phyloP scores from a whole-genome alignment of 2,888 invertebrate genomes.

The Sphaerophoria taeniata region DNA sequence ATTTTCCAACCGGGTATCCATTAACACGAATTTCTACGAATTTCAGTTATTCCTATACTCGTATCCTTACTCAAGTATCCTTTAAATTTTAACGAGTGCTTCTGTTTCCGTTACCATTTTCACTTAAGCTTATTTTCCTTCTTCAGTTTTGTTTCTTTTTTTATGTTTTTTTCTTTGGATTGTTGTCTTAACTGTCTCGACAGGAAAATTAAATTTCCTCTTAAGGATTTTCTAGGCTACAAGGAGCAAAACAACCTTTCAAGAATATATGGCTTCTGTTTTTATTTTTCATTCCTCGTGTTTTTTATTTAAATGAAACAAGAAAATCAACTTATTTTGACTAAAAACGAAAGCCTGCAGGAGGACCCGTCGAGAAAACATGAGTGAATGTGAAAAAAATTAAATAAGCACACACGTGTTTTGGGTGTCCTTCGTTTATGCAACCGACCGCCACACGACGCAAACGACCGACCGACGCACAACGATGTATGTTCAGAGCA shows the following conservation, averaged over 20 bases:
- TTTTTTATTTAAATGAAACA: background rate
- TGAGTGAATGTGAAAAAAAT: background rate
- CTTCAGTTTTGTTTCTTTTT: background rate
- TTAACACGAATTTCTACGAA: too few relatives aligned
- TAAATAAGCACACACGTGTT: background rate
- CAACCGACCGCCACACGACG: too few relatives aligned
- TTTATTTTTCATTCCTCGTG: background rate
- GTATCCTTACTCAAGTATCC: background rate
- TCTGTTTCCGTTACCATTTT: conserved; percentile 16
- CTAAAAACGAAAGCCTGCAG: background rate
- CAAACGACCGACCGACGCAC: too few relatives aligned
- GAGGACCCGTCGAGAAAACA: background rate
- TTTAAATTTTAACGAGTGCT: conserved; percentile 10
- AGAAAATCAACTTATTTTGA: background rate
- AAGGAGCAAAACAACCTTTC: conserved; percentile 3
- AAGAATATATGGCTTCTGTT: conserved; percentile 41
- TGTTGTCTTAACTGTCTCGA: conserved; percentile 14
- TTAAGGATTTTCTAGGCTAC: background rate
- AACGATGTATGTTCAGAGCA: background rate
- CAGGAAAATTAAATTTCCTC: conserved; percentile 14
- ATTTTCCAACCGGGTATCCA: too few relatives aligned
- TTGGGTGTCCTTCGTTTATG: background rate
- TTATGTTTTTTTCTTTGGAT: background rate
- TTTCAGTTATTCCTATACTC: background rate
- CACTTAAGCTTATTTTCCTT: background rate